Evolutionary conservation across 2,113 vertebrate genomes (phyloP), one percentile per base, ranked within the genome.

Genomic region (Pipa parva): DNA sequence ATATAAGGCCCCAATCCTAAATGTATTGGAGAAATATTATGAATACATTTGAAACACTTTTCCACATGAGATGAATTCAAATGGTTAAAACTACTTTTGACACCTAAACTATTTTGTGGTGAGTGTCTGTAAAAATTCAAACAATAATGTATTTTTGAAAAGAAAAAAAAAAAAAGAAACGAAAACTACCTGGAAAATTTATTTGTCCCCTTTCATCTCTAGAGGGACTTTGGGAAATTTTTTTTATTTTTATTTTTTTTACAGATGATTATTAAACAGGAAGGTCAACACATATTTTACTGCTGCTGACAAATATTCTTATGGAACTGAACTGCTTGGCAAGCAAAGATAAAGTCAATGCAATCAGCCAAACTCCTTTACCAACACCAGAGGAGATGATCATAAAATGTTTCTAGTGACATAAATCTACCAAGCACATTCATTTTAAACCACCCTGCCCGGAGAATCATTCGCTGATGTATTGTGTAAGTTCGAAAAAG

Each of bases 271-370:
- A 65, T 65, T 65, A 65, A 65, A 57, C 52, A 15, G 29, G 52
- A 65, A 65, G 63, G 63, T 48, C 52, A 48, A 46, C 46, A 42
- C 27, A 65, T 65, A 65, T 65, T 65, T 65, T 65, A 65, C 31
- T 10, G 55, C 63, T 45, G 52, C 63, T 65, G 37, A 65, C 63
- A 65, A 65, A 65, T 56, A 57, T 65, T 65, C 52, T 37, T 56
- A 64, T 66, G 58, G 59, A 67, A 50, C 15, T 20, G 25, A 67
- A 55, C 21, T 25, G 45, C 54, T 37, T 37, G 64, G 42, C 54
- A 67, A 67, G 58, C 39, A 49, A 49, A 57, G 63, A 59, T 59
- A 59, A 67, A 59, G 55, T 36, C 49, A 67, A 37, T 21, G 46
- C 27, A 49, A 42, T 4, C 63, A 26, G 25, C 37, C 36, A 59